phyloP scores from a whole-genome alignment of 35 echinoderm and acorn worm species.

The Acanthaster planci region DNA sequence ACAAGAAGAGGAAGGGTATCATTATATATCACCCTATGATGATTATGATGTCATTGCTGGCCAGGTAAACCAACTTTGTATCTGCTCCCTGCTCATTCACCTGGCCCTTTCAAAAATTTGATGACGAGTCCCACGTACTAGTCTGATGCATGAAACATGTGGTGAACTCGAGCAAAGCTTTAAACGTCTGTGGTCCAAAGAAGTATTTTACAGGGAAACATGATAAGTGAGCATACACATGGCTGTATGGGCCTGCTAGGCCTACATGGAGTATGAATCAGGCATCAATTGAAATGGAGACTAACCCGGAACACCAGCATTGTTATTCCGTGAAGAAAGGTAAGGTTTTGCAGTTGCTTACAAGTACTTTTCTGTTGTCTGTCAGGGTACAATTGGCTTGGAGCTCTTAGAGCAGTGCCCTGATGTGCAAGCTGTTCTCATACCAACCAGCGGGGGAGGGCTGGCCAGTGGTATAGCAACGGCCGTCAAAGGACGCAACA shows the following conservation, averaged over 20 bases:
- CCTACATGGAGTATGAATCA: too few species aligned
- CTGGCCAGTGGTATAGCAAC: conserved; percentile 61
- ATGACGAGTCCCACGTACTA: too few species aligned
- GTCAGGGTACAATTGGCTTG: conserved; percentile 62
- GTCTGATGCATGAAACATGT: too few species aligned
- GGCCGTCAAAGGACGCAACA: conserved; percentile 60
- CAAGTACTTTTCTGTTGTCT: background rate
- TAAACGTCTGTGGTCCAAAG: too few species aligned
- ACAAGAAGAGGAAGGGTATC: conserved; percentile 30
- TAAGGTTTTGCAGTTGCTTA: too few species aligned
- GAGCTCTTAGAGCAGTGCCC: conserved; percentile 75
- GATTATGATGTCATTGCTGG: conserved; percentile 79
- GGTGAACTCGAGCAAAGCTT: too few species aligned
- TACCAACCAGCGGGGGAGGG: conserved; percentile 67
- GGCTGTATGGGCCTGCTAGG: too few species aligned
- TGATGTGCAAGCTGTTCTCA: conserved; percentile 67
- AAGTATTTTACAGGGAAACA: too few species aligned
- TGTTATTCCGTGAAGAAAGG: background rate
- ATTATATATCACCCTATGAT: conserved; percentile 64
- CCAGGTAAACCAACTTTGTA: conserved; percentile 37
- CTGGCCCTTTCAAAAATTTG: too few species aligned
- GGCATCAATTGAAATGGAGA: too few species aligned
- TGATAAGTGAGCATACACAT: too few species aligned
- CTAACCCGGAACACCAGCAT: background rate
- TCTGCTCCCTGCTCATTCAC: too few species aligned